phyloP scores from a whole-genome alignment of 2,888 invertebrate species.

The Hemistola chrysoprasaria region DNA sequence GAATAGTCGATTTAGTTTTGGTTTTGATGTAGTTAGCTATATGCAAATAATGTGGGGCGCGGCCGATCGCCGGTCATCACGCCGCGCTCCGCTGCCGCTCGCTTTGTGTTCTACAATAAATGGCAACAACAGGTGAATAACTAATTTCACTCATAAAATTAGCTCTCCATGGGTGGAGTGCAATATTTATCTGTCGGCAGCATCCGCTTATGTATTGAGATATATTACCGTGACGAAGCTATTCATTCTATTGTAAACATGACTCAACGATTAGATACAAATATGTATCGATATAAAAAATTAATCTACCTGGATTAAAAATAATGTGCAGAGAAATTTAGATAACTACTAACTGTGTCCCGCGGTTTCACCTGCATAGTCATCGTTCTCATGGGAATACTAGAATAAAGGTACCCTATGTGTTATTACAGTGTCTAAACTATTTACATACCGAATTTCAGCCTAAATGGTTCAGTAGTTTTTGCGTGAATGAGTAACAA shows the following conservation, averaged over 20 bases:
- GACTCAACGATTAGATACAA: conserved; percentile 23
- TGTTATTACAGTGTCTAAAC: too few species aligned
- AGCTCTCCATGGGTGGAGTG: conserved; percentile 77
- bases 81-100: conserved; percentile 60
- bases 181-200: conserved; percentile 72
- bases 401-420: too few species aligned
- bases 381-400: too few species aligned
- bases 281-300: conserved; percentile 16
- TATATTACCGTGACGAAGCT: conserved; percentile 51
- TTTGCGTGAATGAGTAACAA: too few species aligned
- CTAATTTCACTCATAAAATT: conserved; percentile 81
- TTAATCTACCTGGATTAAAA: too few species aligned
- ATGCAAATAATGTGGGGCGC: conserved; percentile 64
- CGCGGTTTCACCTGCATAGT: too few species aligned
- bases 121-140: conserved; percentile 81
- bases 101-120: conserved; percentile 78
- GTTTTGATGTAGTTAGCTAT: conserved; percentile 54
- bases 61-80: conserved; percentile 56
- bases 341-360: too few species aligned
- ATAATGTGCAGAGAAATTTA: too few species aligned
- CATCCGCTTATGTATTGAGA: conserved; percentile 62
- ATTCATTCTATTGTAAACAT: conserved; percentile 44
- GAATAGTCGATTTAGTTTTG: conserved; percentile 44
- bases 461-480: too few species aligned
- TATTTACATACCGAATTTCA: too few species aligned